A percentile compares a stretch with the other conserved stretches of the same genome.
Conservation (phyloP, 1,140 invertebrate species). For the Dreissena polymorpha region DNA sequence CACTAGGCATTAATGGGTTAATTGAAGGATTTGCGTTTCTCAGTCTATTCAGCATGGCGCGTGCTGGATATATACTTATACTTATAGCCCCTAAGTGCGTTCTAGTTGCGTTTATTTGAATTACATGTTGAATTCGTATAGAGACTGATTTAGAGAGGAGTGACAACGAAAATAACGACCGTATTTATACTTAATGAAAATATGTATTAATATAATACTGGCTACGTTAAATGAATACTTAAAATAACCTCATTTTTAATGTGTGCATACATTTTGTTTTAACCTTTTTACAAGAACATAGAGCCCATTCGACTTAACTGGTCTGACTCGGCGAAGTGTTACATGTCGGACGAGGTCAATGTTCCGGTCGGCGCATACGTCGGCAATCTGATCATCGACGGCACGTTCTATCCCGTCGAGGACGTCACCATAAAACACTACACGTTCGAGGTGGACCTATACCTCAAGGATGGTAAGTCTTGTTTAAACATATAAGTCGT, state of each 20-base stretch:
- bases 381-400: slow-evolving; percentile 67
- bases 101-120: background rate
- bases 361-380: slow-evolving; percentile 68
- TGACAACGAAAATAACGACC: background rate
- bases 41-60: background rate
- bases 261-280: background rate
- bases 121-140: background rate
- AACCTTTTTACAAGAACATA: slow-evolving; percentile 59
- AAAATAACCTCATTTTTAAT: background rate
- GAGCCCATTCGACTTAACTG: slow-evolving; percentile 65
- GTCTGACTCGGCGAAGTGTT: slow-evolving; percentile 61
- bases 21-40: background rate
- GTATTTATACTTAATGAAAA: background rate
- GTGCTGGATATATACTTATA: too few relatives aligned
- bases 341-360: slow-evolving; percentile 64
- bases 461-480: slow-evolving; percentile 73
- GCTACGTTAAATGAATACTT: background rate
- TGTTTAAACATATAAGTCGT: background rate
- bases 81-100: background rate
- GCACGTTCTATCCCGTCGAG: slow-evolving; percentile 67
- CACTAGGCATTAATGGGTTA: too few relatives aligned
- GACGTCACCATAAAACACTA: slow-evolving; percentile 69
- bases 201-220: background rate
- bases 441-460: slow-evolving; percentile 75
- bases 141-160: background rate